phyloP scores from a whole-genome alignment of 2,888 invertebrate species.

The Rhorus exstirpatorius region DNA sequence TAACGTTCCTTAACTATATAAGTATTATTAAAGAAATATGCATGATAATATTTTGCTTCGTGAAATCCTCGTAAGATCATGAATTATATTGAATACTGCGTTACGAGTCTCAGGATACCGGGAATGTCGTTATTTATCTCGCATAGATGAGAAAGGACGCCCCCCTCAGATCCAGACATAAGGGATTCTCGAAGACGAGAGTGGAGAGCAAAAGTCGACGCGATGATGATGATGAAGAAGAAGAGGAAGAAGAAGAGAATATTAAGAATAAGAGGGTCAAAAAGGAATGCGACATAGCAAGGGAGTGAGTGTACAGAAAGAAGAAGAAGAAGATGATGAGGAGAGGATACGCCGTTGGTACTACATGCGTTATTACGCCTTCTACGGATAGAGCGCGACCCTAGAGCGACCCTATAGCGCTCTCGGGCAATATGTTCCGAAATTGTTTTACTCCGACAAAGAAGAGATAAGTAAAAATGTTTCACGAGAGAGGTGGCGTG shows the following conservation, averaged over 20 bases:
- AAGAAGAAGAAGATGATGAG: neutral
- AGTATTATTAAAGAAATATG: too few relatives aligned
- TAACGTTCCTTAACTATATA: too few relatives aligned
- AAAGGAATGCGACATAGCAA: neutral
- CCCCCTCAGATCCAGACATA: conserved; percentile 15
- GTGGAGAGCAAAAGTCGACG: conserved; percentile 8
- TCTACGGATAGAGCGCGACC: conserved; percentile 73
- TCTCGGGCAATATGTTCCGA: conserved; percentile 81
- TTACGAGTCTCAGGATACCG: neutral
- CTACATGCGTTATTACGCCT: conserved; percentile 79
- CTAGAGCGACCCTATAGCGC: conserved; percentile 65
- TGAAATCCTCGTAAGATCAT: neutral
- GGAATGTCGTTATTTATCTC: conserved; percentile 11
- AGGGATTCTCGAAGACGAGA: conserved; percentile 38
- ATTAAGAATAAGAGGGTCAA: neutral
- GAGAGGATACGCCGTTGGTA: conserved; percentile 49
- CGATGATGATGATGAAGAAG: neutral
- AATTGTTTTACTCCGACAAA: conserved; percentile 81
- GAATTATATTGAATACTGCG: conserved; percentile 20
- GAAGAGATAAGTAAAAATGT: conserved; percentile 70
- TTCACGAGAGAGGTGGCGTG: conserved; percentile 43
- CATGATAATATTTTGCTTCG: too few relatives aligned
- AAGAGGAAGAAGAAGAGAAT: conserved; percentile 5
- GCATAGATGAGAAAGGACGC: neutral
- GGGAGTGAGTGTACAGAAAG: conserved; percentile 3